phyloP scores from a whole-genome alignment of 2,888 invertebrate species.

The Metellina segmentata region DNA sequence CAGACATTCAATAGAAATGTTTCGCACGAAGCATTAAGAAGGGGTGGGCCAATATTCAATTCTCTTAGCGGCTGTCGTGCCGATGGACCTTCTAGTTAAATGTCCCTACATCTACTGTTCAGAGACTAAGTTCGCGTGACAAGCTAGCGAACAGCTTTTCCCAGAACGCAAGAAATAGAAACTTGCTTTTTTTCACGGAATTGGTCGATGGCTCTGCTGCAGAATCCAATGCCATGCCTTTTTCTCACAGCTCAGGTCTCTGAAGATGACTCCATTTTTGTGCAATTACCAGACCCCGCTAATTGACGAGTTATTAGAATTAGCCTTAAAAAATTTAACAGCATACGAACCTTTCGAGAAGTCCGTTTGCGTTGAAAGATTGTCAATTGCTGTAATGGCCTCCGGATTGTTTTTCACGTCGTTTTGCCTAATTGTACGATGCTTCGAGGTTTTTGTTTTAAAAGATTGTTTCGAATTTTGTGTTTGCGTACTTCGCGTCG shows the following conservation, averaged over 20 bases:
- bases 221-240: constrained; percentile 40
- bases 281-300: constrained; percentile 16
- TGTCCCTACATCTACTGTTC: constrained; percentile 64
- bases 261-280: constrained; percentile 39
- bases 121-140: constrained; percentile 58
- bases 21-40: constrained; percentile 48
- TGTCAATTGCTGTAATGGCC: background rate
- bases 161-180: constrained; percentile 68
- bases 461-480: too few species aligned
- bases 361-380: background rate
- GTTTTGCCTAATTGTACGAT: too few species aligned
- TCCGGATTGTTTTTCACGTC: too few species aligned
- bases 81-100: constrained; percentile 60
- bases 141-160: constrained; percentile 49
- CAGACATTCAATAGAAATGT: constrained; percentile 40
- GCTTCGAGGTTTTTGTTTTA: too few species aligned
- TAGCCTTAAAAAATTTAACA: background rate
- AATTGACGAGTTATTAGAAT: constrained; percentile 30
- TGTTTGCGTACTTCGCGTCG: too few species aligned
- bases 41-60: constrained; percentile 64
- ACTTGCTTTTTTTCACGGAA: constrained; percentile 57
- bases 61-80: constrained; percentile 55
- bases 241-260: constrained; percentile 3
- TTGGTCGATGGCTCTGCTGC: constrained; percentile 56
- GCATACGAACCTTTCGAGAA: background rate